Percentiles rank a stretch among this genome's conserved stretches.
These are phyloP conservation scores for Tridacna crocea DNA, from an alignment of 2,888 invertebrate species.

Conservation along the genomic window DNA sequence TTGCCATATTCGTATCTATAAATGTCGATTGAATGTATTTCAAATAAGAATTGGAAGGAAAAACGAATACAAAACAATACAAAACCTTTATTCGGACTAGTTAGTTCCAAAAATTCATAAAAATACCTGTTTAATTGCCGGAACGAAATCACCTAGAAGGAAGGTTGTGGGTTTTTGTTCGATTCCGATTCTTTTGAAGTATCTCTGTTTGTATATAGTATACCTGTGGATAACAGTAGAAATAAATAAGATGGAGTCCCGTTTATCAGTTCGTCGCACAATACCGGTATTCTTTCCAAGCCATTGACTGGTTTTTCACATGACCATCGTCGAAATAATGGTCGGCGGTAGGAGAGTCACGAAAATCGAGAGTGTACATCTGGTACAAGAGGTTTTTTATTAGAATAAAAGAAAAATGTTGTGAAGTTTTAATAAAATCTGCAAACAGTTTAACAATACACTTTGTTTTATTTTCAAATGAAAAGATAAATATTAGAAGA, in stretches of 20 bases:
- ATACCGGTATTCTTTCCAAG: too few species aligned
- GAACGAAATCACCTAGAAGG: conserved; percentile 16
- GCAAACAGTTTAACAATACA: neutral
- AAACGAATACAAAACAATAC: too few species aligned
- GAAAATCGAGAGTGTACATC: too few species aligned
- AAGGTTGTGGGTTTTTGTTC: neutral
- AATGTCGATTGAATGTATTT: too few species aligned
- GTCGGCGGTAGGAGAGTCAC: too few species aligned
- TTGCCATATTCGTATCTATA: neutral
- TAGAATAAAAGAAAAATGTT: neutral
- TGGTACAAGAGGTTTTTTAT: neutral
- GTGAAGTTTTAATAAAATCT: neutral
- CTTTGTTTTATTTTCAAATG: neutral
- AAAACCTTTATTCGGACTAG: neutral
- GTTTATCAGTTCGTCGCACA: too few species aligned
- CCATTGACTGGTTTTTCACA: too few species aligned
- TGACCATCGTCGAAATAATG: too few species aligned
- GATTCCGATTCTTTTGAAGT: conserved; percentile 22
- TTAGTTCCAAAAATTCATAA: neutral
- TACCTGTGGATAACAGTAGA: conserved; percentile 5
- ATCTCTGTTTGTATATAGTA: conserved; percentile 33
- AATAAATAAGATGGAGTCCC: neutral
- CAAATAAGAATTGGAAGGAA: too few species aligned
- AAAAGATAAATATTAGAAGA: neutral
- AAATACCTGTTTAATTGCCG: conserved; percentile 12